phyloP scores from a whole-genome alignment of 2,113 vertebrate genomes.

The Amphiprion ocellaris region DNA sequence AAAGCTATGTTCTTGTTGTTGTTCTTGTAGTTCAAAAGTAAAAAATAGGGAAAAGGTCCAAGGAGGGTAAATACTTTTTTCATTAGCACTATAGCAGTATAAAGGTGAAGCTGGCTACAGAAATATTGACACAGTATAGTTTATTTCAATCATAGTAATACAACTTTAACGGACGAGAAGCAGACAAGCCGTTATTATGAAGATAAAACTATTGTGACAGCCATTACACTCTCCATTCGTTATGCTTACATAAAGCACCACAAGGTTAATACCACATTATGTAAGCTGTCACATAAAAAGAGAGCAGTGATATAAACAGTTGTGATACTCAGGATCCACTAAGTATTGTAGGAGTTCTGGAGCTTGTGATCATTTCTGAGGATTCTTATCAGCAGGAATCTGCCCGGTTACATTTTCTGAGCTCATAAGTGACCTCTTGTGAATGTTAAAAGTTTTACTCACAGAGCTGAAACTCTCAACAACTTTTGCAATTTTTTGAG shows the following conservation, averaged over 20 bases:
- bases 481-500: neutral
- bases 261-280: neutral
- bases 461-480: neutral
- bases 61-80: too few species aligned
- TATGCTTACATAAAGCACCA: constrained; percentile 10
- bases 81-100: too few species aligned
- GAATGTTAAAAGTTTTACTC: neutral
- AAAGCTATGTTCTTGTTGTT: too few species aligned
- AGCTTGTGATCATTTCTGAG: neutral
- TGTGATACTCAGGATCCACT: neutral
- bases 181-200: neutral
- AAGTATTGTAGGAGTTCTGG: neutral
- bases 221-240: neutral
- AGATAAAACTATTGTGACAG: neutral
- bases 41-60: too few species aligned
- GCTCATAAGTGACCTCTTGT: neutral
- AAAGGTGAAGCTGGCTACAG: too few species aligned
- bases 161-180: neutral
- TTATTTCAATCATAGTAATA: neutral
- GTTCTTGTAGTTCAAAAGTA: too few species aligned
- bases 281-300: constrained; percentile 6
- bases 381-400: too few species aligned
- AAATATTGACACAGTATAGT: too few species aligned
- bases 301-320: neutral
- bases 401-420: too few species aligned